Base-by-base conservation (phyloP, 2,113 vertebrate genomes). In the Scatophagus argus region DNA sequence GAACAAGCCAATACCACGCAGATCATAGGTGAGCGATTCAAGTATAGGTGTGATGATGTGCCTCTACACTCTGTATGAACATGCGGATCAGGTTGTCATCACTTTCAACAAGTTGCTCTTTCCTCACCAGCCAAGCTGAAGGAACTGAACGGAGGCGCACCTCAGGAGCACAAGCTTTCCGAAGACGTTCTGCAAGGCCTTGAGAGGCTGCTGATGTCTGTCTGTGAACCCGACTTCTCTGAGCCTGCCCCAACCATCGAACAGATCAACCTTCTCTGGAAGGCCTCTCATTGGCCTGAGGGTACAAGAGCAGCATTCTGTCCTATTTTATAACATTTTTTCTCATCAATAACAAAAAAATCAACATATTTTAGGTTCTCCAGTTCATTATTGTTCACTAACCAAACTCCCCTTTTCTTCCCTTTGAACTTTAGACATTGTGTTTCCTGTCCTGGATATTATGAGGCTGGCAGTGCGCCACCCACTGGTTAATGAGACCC, bases 381-480 rank as follows among this genome's bases (percentile, higher is more conserved):
- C 0, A 27, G 46, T 62, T 67, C 1, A 31, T 49, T 12, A 46
- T 0, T 25, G 29, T 23, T 74, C 25, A 43, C 23, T 79, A 32
- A 68, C 32, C 14, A 72, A 41, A 5, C 23, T 27, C 8, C 2
- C 31, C 4, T 51, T 51, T 63, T 3, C 13, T 47, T 59, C 23
- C 8, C 19, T 41, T 5, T 83, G 55, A 6, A 29, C 60, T 77
- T 8, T 62, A 99, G 98, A 99, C 87, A 97, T 99, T 68, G 97
- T 99, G 25, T 99, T 99, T 87, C 98, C 98, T 82, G 96, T 96
- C 14, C 92, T 99, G 95, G 98, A 99, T 88, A 97, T 99, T 83
- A 93, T 99, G 91, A 96, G 98, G 29, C 89, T 99, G 87, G 97
- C 97, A 23, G 91, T 99, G 89, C 97, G 96, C 83, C 96, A 99